These are phyloP conservation scores for Gymnoscopelus braueri DNA, from an alignment of 2,797 vertebrate species.

Conservation along the genomic window DNA sequence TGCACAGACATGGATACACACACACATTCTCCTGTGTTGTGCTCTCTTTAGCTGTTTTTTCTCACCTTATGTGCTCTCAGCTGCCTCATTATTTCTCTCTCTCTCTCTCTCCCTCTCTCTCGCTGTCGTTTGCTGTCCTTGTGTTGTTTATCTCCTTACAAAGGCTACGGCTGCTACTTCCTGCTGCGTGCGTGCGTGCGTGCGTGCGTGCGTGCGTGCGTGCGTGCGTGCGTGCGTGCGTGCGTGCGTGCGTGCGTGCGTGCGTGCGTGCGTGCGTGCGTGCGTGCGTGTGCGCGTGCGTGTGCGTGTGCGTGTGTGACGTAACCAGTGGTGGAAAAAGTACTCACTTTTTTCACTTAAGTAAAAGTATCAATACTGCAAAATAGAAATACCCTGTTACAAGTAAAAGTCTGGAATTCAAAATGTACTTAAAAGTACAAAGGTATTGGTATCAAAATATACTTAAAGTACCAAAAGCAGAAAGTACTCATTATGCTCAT, in stretches of 20 bases:
- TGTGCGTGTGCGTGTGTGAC: too few species aligned
- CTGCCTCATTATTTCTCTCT: slow-evolving; percentile 50
- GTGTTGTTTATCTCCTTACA: slow-evolving; percentile 39
- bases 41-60: slow-evolving; percentile 37
- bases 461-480: too few species aligned
- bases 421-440: too few species aligned
- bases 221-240: slow-evolving; percentile 1
- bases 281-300: too few species aligned
- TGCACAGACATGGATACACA: slow-evolving; percentile 7
- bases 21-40: slow-evolving; percentile 2
- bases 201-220: slow-evolving; percentile 6
- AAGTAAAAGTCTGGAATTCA: too few species aligned
- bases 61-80: slow-evolving; percentile 36
- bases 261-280: too few species aligned
- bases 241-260: slow-evolving; percentile 28
- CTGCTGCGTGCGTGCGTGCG: slow-evolving; percentile 15
- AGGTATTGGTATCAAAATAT: too few species aligned
- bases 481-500: too few species aligned
- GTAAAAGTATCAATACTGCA: too few species aligned
- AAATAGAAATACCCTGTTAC: too few species aligned
- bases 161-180: slow-evolving; percentile 41
- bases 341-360: too few species aligned
- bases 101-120: slow-evolving; percentile 5
- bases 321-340: too few species aligned
- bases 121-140: slow-evolving; percentile 20